Base-by-base conservation (phyloP, 2,888 invertebrate genomes). In the Rhorus exstirpatorius region DNA sequence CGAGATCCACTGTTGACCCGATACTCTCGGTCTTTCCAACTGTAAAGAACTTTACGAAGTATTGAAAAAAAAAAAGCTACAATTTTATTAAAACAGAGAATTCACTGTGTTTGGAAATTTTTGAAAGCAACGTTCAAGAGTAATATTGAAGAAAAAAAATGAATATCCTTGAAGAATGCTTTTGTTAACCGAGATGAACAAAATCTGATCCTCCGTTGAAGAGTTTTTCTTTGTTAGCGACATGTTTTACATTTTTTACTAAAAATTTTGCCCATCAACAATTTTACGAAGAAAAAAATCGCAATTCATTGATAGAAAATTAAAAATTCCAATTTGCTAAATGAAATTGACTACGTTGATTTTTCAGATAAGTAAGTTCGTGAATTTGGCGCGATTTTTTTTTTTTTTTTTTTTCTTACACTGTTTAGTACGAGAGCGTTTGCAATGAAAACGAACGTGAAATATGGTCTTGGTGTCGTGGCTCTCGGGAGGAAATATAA, bases 401-500 rank as follows among this genome's bases (percentile, higher is more conserved):
- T 41, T 41, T 10, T 41, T 6, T 10, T 41, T 41, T 46, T 46
- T 46, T 46, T 14, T 1, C 14, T 14, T 14, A 14, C 14, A 6
- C 17, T 6, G 14, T 46, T 14, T 46, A 46, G n/a, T 46, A 2
- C 17, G 14, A 46, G 46, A 46, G 10, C 38, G 4, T 38, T 46
- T 46, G 1, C 14, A 46, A 46, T 14, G 17, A 46, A 46, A 46
- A 46, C 46, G 46, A 75, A 17, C 49, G 60, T 51, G 49, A 46
- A 58, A 60, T 67, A 51, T 75, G 55, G 17, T 76, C 35, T 60
- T 14, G 19, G 12, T 82, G 68, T 75, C 49, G 35, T 46, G 72
- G 61, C 60, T 65, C 63, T 12, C 65, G 79, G 82, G 81, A 87
- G 89, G 89, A 89, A 90, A 89, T 88, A 88, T 26, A 7, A 88